Percentiles rank a stretch among this genome's conserved stretches.
Evolutionary conservation across 1,140 invertebrate species (phyloP).

Genomic region (Papilio glaucus): DNA sequence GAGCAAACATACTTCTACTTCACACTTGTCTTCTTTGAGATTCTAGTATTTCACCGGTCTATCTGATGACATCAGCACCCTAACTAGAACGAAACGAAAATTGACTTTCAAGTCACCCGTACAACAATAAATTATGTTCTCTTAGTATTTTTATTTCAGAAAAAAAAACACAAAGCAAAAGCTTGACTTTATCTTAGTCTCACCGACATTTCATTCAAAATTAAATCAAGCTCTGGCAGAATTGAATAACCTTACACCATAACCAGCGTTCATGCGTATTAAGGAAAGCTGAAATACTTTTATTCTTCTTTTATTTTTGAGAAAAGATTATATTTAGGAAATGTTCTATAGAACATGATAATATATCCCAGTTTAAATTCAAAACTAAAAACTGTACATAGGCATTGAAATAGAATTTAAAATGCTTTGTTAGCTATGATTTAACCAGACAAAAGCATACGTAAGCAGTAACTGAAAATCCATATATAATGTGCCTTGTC

Average conservation of each 20-base stretch:
- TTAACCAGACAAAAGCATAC: not conserved
- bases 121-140: not conserved
- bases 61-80: too few relatives aligned
- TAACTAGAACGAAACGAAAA: too few relatives aligned
- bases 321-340: not conserved
- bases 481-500: slow-evolving; percentile 2
- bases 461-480: slow-evolving; percentile 5
- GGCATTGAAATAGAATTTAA: not conserved
- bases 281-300: not conserved
- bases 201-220: not conserved
- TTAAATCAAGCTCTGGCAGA: slow-evolving; percentile 15
- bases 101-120: too few relatives aligned
- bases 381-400: not conserved
- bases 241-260: slow-evolving; percentile 17
- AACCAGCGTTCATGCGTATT: slow-evolving; percentile 6
- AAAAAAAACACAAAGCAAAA: slow-evolving; percentile 10
- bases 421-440: not conserved
- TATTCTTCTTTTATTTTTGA: not conserved
- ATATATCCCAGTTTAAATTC: too few relatives aligned
- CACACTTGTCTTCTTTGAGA: too few relatives aligned
- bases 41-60: too few relatives aligned
- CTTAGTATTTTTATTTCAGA: not conserved
- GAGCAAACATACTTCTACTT: too few relatives aligned
- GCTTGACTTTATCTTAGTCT: slow-evolving; percentile 5
- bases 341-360: not conserved